Base-by-base conservation (phyloP, 1,140 invertebrate genomes). In the Oryzaephilus surinamensis region DNA sequence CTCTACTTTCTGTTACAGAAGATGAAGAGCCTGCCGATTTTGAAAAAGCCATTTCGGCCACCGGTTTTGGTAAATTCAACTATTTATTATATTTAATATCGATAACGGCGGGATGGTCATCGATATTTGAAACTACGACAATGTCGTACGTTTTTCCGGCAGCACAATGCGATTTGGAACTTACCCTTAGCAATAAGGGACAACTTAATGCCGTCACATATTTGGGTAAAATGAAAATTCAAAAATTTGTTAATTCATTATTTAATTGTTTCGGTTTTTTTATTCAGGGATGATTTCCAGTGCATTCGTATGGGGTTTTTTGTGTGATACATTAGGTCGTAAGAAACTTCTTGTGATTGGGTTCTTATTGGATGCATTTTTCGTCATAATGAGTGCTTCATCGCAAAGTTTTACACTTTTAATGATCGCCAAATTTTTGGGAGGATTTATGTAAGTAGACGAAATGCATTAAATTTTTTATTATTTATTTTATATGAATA, bases 401-500 rank as follows among this genome's bases (percentile, higher is more conserved):
- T 77, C 80, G n/a, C 83, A 84, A 53, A 75, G 70, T 32, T 85
- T 78, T 51, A 69, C 68, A 41, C 70, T 77, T 48, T 69, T 89
- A 12, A 65, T 84, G 1, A 51, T 77, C 0, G 74, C 82, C 11
- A 77, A 86, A 58, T 84, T 85, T 50, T 51, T 80, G 15, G 81
- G 76, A 41, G 85, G 85, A 15, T 74, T 84, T 38, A 72, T 84
- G 84, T 89, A 51, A 73, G 74, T 70, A n/a, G n/a, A n/a, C n/a
- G n/a, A n/a, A n/a, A n/a, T n/a, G 21, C 6, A 6, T n/a, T 23
- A n/a, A 6, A 23, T 23, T 6, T 23, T n/a, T 23, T 23, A 6
- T 6, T 23, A 23, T n/a, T 23, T n/a, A 23, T 23, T 6, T 23
- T n/a, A n/a, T n/a, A n/a, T n/a, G n/a, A n/a, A n/a, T n/a, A n/a